These are phyloP conservation scores for Papilio elwesi DNA, from an alignment of 2,888 invertebrate genomes.

Conservation along the genomic window DNA sequence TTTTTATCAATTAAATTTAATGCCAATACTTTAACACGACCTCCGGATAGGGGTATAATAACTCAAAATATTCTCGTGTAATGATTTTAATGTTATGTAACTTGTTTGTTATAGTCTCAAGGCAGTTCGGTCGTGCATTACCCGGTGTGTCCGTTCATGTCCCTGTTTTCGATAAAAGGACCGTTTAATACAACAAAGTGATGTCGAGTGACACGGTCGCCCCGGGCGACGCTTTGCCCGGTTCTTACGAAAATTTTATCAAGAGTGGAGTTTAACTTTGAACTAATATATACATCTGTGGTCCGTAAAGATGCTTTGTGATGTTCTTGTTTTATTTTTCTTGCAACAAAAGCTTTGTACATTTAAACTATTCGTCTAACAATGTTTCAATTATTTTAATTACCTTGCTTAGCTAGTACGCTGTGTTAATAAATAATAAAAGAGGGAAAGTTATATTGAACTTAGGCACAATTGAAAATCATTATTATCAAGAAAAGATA, in stretches of 20 bases:
- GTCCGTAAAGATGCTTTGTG: slow-evolving; percentile 37
- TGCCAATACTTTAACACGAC: no score
- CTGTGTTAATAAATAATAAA: background rate
- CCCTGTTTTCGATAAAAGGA: slow-evolving; percentile 64
- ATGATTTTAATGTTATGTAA: background rate
- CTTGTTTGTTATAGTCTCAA: slow-evolving; percentile 9
- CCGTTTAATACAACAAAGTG: slow-evolving; percentile 78
- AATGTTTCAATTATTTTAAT: no score
- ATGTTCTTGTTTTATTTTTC: slow-evolving; percentile 27
- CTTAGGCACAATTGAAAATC: no score
- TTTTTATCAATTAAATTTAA: no score
- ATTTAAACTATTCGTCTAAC: background rate
- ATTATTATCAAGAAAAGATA: no score
- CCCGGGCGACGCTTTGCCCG: slow-evolving; percentile 71
- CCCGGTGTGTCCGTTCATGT: slow-evolving; percentile 47
- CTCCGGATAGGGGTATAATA: no score
- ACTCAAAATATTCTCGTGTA: background rate
- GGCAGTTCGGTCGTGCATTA: slow-evolving; percentile 55
- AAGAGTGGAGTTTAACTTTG: slow-evolving; percentile 44
- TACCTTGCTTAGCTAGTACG: background rate
- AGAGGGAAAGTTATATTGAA: no score
- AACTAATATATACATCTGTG: slow-evolving; percentile 45
- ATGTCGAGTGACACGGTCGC: slow-evolving; percentile 68
- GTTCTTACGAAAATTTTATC: slow-evolving; percentile 72
- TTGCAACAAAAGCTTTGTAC: slow-evolving; percentile 11